Conservation (phyloP, 2,888 invertebrate species). For the Drosophila nr. perissopoda region DNA sequence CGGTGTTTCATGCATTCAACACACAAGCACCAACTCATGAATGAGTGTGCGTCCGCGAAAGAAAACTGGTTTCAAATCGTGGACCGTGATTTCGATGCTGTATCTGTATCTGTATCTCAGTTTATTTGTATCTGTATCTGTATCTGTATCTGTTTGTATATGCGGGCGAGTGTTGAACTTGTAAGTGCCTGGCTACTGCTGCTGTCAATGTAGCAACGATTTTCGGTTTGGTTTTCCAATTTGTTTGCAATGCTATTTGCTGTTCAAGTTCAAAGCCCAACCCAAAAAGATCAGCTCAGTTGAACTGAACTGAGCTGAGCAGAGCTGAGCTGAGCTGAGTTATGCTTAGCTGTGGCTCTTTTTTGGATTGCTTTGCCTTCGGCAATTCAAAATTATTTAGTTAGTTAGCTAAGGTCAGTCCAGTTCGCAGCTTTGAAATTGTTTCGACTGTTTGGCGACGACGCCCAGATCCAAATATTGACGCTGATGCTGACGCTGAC, state of each 20-base stretch:
- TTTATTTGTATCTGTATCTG: slow-evolving; percentile 8
- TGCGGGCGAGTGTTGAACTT: slow-evolving; percentile 65
- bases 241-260: slow-evolving; percentile 43
- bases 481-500: slow-evolving; percentile 35
- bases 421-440: slow-evolving; percentile 54
- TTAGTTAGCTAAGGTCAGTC: slow-evolving; percentile 75
- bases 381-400: slow-evolving; percentile 34
- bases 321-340: background rate
- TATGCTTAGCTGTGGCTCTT: background rate
- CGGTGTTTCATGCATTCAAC: slow-evolving; percentile 54
- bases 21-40: slow-evolving; percentile 14
- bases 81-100: slow-evolving; percentile 32
- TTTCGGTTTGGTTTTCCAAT: slow-evolving; percentile 63
- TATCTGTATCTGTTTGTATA: slow-evolving; percentile 7
- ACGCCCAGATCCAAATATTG: slow-evolving; percentile 78
- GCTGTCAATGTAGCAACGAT: slow-evolving; percentile 1
- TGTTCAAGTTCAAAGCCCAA: slow-evolving; percentile 79
- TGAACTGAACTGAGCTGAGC: background rate
- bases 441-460: slow-evolving; percentile 66
- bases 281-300: slow-evolving; percentile 62
- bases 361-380: slow-evolving; percentile 49
- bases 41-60: slow-evolving; percentile 50
- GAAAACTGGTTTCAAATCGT: slow-evolving; percentile 69
- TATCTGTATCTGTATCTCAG: slow-evolving; percentile 2
- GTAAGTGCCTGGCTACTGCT: slow-evolving; percentile 42